Evolutionary conservation across 2,797 vertebrate species (phyloP), one percentile per base, ranked within the genome.

Genomic region (Microctenopoma lineatum): DNA sequence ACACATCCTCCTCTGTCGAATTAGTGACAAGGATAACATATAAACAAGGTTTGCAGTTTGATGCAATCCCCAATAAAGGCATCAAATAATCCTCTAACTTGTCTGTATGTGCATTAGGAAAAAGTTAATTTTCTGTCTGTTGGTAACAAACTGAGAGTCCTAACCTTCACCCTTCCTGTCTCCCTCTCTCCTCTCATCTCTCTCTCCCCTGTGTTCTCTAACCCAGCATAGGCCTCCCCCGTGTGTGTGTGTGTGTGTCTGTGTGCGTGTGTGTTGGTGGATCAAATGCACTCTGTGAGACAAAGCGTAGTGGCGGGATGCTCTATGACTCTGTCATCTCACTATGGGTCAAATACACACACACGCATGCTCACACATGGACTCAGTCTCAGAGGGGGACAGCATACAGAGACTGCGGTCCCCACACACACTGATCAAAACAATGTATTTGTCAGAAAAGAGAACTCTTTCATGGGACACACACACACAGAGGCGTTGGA

Each of bases 281-380:
- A 92, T 92, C 91, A 92, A 92, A 92, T 90, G 77, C 87, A 79
- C 87, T 90, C 86, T 84, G 81, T 83, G 85, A 91, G 87, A 91
- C 87, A 89, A 90, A 89, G 88, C 87, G 58, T 89, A 89, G 73
- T 89, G 75, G 88, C 90, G 86, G 90, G 91, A 92, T 74, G 84
- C 88, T 91, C 77, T 69, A 74, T 62, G 57, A 83, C 87, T 92
- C 90, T 92, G 89, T 92, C 91, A 93, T 92, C 90, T 92, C 93
- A 89, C 91, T 80, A 90, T 89, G 89, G 80, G 79, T 86, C 81
- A 65, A 89, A 61, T 51, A 74, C 83, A 74, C 87, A 81, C 77
- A 61, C 62, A 56, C 65, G 56, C 15, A 13, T 1, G 52, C 77
- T 52, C 74, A 63, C 80, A 81, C 77, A 74, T 59, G 57, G 63